A percentile compares a stretch with the other conserved stretches of the same genome.
Evolutionary conservation across 2,888 invertebrate species (phyloP).

Genomic region (Archaeoteleia sp.): DNA sequence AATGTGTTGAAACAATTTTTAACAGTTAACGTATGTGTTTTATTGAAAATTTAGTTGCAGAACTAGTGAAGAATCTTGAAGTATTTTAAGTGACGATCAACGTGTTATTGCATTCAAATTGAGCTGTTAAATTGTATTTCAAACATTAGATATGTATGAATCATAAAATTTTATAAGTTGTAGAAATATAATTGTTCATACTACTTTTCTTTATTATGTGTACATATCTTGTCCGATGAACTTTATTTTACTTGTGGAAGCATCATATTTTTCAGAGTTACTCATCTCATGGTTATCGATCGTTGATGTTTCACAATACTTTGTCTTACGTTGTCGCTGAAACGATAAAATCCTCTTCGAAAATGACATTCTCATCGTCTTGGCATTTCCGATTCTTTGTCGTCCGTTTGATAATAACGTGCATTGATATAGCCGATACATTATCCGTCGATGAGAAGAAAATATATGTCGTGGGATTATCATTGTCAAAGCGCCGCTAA

Average conservation of each 20-base stretch:
- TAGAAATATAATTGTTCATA: not conserved
- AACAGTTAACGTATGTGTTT: no score
- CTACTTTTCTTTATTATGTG: conserved; percentile 10
- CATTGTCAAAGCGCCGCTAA: conserved; percentile 5
- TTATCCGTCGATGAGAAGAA: conserved; percentile 11
- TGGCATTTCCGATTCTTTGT: conserved; percentile 21
- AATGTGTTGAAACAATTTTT: no score
- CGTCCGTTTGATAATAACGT: conserved; percentile 4
- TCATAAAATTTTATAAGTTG: not conserved
- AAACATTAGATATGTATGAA: not conserved
- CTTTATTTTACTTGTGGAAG: conserved; percentile 1
- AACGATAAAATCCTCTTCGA: conserved; percentile 20
- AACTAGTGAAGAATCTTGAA: no score
- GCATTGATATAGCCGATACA: conserved; percentile 6
- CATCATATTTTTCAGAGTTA: not conserved
- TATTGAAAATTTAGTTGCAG: no score
- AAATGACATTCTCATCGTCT: conserved; percentile 17
- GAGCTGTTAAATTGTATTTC: no score
- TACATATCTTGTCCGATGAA: conserved; percentile 12
- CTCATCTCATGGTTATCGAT: not conserved
- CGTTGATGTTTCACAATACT: conserved; percentile 3
- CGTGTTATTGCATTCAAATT: no score
- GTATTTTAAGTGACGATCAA: no score
- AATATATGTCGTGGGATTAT: conserved; percentile 15
- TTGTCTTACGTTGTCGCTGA: conserved; percentile 1